Conservation (phyloP, 2,113 vertebrate genomes). For the Ceuthmochares aereus region DNA sequence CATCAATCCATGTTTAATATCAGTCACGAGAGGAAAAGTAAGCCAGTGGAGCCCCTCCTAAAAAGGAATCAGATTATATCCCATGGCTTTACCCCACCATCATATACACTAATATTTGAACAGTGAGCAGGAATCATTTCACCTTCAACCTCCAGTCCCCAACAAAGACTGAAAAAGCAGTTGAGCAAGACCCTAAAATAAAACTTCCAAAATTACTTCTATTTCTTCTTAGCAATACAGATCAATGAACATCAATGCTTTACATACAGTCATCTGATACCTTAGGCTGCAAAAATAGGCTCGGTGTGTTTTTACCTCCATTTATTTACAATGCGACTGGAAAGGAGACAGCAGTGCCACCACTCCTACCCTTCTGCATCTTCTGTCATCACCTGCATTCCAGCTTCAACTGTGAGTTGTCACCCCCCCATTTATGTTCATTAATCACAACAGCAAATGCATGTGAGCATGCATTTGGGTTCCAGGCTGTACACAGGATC, state of each 20-base stretch:
- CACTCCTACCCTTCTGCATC: neutral
- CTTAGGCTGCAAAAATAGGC: neutral
- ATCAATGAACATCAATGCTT: neutral
- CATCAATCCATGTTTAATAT: constrained; percentile 5
- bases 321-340: constrained; percentile 37
- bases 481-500: constrained; percentile 45
- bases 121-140: neutral
- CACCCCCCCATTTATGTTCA: constrained; percentile 35
- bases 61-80: constrained; percentile 28
- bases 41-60: constrained; percentile 9
- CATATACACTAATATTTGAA: neutral
- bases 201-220: neutral
- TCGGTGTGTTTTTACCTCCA: neutral
- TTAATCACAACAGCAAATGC: constrained; percentile 62
- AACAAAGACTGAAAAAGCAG: neutral
- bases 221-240: neutral
- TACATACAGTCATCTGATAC: neutral
- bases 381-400: constrained; percentile 8
- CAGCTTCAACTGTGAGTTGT: constrained; percentile 46
- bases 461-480: constrained; percentile 34
- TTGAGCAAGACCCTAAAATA: neutral
- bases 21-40: constrained; percentile 13
- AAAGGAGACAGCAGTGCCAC: neutral
- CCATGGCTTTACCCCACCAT: neutral
- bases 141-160: neutral